Evolutionary conservation across 2,113 vertebrate genomes (phyloP).

Genomic region (Gasterosteus nipponicus): DNA sequence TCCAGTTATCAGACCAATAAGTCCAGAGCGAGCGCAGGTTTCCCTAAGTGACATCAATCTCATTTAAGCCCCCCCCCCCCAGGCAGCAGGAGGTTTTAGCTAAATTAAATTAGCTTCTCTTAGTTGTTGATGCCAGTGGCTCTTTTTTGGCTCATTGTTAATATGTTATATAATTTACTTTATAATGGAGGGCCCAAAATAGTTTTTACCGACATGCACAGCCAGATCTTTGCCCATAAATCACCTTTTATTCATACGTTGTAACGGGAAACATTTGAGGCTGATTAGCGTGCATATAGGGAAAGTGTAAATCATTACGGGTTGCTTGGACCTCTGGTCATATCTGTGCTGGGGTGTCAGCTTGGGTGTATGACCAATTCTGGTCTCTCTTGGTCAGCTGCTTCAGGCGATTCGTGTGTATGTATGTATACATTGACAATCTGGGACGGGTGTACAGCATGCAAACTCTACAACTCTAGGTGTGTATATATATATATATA

Average conservation of each 20-base stretch:
- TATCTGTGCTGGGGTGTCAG: neutral
- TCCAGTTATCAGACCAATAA: constrained; percentile 37
- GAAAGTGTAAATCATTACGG: constrained; percentile 8
- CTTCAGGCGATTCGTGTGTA: neutral
- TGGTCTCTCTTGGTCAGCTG: neutral
- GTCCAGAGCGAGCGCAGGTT: constrained; percentile 32
- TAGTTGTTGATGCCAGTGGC: neutral
- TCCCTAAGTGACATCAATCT: constrained; percentile 51
- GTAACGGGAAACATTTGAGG: constrained; percentile 7
- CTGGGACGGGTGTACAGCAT: neutral
- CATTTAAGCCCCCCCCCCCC: constrained; percentile 34
- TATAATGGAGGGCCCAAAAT: too few relatives aligned
- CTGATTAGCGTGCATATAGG: constrained; percentile 23
- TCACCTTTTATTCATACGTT: neutral
- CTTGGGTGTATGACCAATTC: neutral
- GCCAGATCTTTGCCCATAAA: neutral
- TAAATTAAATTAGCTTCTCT: constrained; percentile 31
- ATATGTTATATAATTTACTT: too few relatives aligned
- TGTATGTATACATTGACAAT: constrained; percentile 2
- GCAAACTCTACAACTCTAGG: neutral
- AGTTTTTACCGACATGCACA: neutral
- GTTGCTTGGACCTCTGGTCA: neutral
- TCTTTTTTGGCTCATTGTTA: constrained; percentile 4
- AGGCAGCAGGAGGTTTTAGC: constrained; percentile 27
- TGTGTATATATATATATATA: too few relatives aligned